phyloP scores from a whole-genome alignment of 1,140 invertebrate species.

The Zaprionus vittiger region DNA sequence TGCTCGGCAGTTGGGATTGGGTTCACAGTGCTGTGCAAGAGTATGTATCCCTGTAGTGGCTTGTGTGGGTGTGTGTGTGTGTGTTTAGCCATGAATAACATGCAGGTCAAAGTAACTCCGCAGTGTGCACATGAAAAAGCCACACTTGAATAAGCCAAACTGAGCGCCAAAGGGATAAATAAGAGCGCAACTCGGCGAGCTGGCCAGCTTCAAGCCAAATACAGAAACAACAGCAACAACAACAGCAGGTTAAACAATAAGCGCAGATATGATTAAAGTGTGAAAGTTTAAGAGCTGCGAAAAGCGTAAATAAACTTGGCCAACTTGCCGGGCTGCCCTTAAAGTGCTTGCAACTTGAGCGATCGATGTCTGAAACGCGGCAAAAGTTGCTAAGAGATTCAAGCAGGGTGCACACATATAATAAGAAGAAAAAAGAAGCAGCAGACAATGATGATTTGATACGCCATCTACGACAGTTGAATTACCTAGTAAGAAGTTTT shows the following conservation, averaged over 20 bases:
- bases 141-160: constrained; percentile 76
- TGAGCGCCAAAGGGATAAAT: constrained; percentile 75
- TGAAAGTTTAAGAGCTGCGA: constrained; percentile 56
- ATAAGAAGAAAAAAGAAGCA: neutral
- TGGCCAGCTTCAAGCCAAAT: constrained; percentile 60
- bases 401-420: neutral
- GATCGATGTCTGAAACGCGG: neutral
- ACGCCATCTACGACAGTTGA: neutral
- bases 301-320: constrained; percentile 24
- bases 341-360: neutral
- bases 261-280: constrained; percentile 72
- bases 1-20: constrained; percentile 61
- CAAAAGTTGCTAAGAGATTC: neutral
- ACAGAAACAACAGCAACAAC: constrained; percentile 22
- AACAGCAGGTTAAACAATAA: constrained; percentile 59
- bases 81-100: constrained; percentile 78
- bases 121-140: constrained; percentile 54
- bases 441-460: neutral
- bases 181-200: constrained; percentile 62
- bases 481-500: neutral
- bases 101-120: constrained; percentile 73
- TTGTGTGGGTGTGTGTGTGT: constrained; percentile 38
- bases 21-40: constrained; percentile 42
- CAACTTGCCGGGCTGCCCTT: neutral
- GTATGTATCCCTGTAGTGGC: constrained; percentile 27